A percentile compares a stretch with the other conserved stretches of the same genome.
Evolutionary conservation across 92 coral and sea anemone genomes (phyloP).

Genomic region (Ricordea florida): DNA sequence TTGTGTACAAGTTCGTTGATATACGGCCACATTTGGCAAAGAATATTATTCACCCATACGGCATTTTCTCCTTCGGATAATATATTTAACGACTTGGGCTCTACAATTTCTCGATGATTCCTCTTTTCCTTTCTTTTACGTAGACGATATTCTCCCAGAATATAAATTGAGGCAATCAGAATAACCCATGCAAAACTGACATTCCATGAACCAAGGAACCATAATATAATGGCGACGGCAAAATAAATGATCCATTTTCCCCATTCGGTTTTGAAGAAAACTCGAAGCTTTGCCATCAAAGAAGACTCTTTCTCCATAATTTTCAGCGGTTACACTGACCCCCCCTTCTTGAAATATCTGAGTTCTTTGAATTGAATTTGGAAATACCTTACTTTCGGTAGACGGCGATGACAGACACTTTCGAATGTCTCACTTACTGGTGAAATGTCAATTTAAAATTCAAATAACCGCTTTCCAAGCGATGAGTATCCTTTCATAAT

Average conservation of each 20-base stretch:
- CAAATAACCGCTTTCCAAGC: too few species aligned
- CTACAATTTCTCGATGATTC: slow-evolving; percentile 44
- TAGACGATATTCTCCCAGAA: slow-evolving; percentile 66
- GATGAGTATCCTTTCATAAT: too few species aligned
- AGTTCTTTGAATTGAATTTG: too few species aligned
- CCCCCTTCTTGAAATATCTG: too few species aligned
- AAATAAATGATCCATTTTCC: slow-evolving; percentile 27
- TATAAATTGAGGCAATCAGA: slow-evolving; percentile 32
- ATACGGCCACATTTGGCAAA: slow-evolving; percentile 85
- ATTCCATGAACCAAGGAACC: slow-evolving; percentile 61
- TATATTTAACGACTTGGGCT: slow-evolving; percentile 74
- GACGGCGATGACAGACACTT: too few species aligned
- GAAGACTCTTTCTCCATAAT: not conserved
- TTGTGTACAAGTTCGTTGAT: slow-evolving; percentile 74
- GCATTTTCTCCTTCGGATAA: slow-evolving; percentile 79
- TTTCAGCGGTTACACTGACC: too few species aligned
- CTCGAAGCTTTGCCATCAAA: not conserved
- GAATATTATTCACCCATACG: slow-evolving; percentile 77
- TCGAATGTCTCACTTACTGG: too few species aligned
- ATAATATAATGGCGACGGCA: slow-evolving; percentile 27
- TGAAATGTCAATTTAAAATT: too few species aligned
- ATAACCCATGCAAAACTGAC: slow-evolving; percentile 80
- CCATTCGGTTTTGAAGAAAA: not conserved
- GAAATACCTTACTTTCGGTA: too few species aligned
- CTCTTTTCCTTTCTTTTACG: slow-evolving; percentile 35